Percentiles rank a stretch among this genome's conserved stretches.
These are phyloP conservation scores for Centropyge bicolor DNA, from an alignment of 2,797 vertebrate species.

Conservation along the genomic window DNA sequence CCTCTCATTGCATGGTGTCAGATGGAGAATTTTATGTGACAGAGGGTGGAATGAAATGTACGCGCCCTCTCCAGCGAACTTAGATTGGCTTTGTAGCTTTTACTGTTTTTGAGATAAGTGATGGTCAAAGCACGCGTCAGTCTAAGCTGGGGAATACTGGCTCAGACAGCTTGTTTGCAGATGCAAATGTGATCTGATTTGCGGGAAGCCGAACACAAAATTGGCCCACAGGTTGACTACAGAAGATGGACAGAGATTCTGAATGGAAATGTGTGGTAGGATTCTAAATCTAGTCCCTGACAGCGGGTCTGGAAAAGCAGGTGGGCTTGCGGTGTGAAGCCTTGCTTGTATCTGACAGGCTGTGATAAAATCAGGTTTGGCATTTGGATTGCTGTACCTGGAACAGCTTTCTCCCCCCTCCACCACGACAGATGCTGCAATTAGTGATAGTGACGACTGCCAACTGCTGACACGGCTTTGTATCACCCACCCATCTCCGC, in stretches of 20 bases:
- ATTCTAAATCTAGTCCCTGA: slow-evolving; percentile 39
- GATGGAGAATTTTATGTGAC: slow-evolving; percentile 73
- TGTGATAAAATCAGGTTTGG: slow-evolving; percentile 71
- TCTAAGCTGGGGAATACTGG: slow-evolving; percentile 4
- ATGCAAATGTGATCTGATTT: slow-evolving; percentile 60
- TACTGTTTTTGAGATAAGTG: slow-evolving; percentile 50
- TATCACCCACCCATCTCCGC: slow-evolving; percentile 43
- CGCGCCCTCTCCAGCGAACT: slow-evolving; percentile 39
- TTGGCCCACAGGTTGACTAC: slow-evolving; percentile 18
- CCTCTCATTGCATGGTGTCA: slow-evolving; percentile 53
- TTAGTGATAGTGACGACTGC: slow-evolving; percentile 67
- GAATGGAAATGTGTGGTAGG: slow-evolving; percentile 18
- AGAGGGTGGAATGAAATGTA: slow-evolving; percentile 66
- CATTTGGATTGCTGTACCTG: slow-evolving; percentile 68
- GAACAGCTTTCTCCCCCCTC: slow-evolving; percentile 53
- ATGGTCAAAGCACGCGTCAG: slow-evolving; percentile 37
- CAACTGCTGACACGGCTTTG: slow-evolving; percentile 70
- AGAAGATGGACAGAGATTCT: slow-evolving; percentile 23
- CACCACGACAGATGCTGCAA: slow-evolving; percentile 72
- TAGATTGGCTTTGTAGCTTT: slow-evolving; percentile 56
- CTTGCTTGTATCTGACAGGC: slow-evolving; percentile 61
- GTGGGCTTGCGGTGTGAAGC: slow-evolving; percentile 38
- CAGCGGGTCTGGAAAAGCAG: slow-evolving; percentile 27
- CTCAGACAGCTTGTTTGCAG: slow-evolving; percentile 52
- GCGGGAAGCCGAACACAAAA: slow-evolving; percentile 10